These are phyloP conservation scores for Pardalotus punctatus DNA, from an alignment of 2,113 vertebrate species.

Conservation along the genomic window DNA sequence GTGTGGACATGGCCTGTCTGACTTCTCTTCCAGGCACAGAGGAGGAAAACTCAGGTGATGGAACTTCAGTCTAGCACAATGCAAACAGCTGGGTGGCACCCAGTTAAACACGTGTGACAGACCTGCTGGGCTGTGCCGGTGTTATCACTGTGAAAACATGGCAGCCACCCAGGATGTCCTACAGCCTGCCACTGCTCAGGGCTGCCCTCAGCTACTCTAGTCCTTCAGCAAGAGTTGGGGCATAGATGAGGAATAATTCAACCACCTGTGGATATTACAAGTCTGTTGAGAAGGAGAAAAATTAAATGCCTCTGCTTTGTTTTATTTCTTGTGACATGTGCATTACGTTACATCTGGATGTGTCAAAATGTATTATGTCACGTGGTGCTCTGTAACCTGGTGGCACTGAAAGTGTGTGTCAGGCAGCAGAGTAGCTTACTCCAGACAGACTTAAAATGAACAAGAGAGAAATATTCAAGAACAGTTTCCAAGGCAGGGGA, in stretches of 20 bases:
- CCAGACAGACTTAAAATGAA: background rate
- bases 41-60: background rate
- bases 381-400: background rate
- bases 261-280: background rate
- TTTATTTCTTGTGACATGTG: background rate
- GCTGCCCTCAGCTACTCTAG: background rate
- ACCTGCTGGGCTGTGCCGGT: background rate
- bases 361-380: background rate
- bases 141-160: background rate
- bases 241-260: background rate
- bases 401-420: background rate
- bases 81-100: background rate
- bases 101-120: rapidly evolving
- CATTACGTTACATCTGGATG: background rate
- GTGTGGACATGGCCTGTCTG: rapidly evolving
- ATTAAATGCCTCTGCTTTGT: background rate
- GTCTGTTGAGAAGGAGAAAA: background rate
- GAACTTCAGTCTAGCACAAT: rapidly evolving
- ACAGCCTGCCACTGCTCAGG: background rate
- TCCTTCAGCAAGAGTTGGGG: rapidly evolving
- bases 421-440: background rate
- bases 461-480: background rate
- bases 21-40: background rate
- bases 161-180: background rate
- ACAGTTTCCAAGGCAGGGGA: background rate